Percentiles rank a stretch among this genome's conserved stretches.
phyloP scores from a whole-genome alignment of 2,113 vertebrate species.

The Oriolus oriolus region DNA sequence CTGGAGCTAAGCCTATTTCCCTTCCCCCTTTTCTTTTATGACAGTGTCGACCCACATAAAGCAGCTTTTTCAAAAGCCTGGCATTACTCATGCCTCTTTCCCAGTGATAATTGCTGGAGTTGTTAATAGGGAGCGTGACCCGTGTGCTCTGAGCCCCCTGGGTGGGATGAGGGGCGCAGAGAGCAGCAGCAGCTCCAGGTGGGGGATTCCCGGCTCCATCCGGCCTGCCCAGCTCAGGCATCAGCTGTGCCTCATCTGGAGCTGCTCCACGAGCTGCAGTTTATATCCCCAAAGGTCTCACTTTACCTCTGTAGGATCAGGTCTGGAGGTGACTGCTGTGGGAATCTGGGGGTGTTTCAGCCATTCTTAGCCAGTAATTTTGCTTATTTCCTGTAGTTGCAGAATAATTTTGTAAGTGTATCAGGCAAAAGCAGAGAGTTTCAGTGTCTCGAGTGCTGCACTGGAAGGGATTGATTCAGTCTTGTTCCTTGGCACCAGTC shows the following conservation, averaged over 20 bases:
- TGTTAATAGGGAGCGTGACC: not conserved
- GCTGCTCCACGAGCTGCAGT: not conserved
- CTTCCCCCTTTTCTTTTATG: not conserved
- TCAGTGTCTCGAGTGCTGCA: not conserved
- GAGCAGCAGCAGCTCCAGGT: not conserved
- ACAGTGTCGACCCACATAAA: not conserved
- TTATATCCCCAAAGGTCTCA: not conserved
- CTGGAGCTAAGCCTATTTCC: not conserved
- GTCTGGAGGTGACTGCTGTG: not conserved
- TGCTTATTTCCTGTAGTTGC: not conserved
- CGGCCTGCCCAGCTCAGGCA: not conserved
- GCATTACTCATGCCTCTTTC: not conserved
- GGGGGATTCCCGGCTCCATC: not conserved
- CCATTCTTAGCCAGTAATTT: not conserved
- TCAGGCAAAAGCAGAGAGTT: not conserved
- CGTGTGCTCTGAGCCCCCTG: not conserved
- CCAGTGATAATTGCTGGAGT: accelerated
- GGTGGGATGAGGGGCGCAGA: not conserved
- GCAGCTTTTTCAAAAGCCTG: not conserved
- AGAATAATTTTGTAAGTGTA: not conserved
- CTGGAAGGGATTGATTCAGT: not conserved
- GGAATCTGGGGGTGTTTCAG: not conserved
- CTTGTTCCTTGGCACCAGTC: not conserved
- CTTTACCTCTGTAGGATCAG: not conserved
- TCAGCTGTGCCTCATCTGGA: not conserved